Evolutionary conservation across 2,888 invertebrate species (phyloP).

Genomic region (Nomada goodeniana): DNA sequence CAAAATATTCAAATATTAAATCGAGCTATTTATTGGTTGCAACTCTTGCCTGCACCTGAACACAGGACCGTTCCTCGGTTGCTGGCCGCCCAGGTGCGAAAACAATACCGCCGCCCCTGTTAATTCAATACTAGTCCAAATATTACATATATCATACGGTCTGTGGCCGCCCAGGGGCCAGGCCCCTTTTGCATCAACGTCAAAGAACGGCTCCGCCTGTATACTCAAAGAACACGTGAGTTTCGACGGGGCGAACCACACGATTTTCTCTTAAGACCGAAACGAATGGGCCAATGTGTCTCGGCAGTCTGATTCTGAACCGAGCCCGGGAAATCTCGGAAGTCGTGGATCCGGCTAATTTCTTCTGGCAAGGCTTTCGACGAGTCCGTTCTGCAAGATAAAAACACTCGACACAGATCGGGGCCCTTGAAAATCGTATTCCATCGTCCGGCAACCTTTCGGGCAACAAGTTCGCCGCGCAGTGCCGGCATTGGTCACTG

Average conservation of each 20-base stretch:
- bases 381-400: constrained; percentile 49
- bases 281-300: constrained; percentile 60
- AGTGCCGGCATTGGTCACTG: neutral
- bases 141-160: no score
- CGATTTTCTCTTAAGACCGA: constrained; percentile 51
- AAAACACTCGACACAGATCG: constrained; percentile 38
- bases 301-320: constrained; percentile 23
- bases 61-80: no score
- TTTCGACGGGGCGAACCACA: constrained; percentile 39
- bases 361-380: constrained; percentile 53
- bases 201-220: neutral
- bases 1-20: no score
- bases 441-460: neutral
- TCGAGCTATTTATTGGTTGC: constrained; percentile 28
- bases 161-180: no score
- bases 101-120: no score
- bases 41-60: constrained; percentile 12
- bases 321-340: constrained; percentile 62
- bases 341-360: constrained; percentile 61
- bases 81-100: no score
- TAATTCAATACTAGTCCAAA: no score
- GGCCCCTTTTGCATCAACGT: no score
- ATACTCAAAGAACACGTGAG: constrained; percentile 52
- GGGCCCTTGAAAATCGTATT: constrained; percentile 34
- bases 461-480: constrained; percentile 16